Evolutionary conservation across 2,113 vertebrate genomes (phyloP).

Genomic region (Bujurquina vittata): DNA sequence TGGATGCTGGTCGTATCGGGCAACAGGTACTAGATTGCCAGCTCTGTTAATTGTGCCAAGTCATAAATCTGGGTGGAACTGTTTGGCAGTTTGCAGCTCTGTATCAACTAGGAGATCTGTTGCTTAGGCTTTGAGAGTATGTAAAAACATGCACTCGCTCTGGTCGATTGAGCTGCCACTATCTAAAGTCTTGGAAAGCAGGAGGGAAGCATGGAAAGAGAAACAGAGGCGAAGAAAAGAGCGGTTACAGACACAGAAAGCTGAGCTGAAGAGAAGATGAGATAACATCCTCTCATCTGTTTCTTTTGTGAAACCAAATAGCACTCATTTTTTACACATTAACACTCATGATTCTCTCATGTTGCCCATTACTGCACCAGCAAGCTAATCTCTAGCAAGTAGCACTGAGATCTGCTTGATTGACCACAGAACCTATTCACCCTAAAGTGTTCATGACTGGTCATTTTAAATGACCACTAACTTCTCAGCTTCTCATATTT

Average conservation of each 20-base stretch:
- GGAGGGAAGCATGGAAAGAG: not conserved
- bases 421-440: constrained; percentile 36
- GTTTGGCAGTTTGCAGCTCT: constrained; percentile 42
- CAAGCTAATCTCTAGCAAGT: constrained; percentile 43
- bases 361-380: constrained; percentile 23
- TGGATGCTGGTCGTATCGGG: constrained; percentile 20
- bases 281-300: not conserved
- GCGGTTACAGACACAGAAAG: not conserved
- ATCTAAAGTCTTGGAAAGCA: constrained; percentile 3
- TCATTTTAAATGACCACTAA: constrained; percentile 58
- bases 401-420: constrained; percentile 44
- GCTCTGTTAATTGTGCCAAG: constrained; percentile 43
- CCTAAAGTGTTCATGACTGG: constrained; percentile 61
- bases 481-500: constrained; percentile 4
- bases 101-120: constrained; percentile 39
- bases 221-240: not conserved
- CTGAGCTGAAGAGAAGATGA: constrained; percentile 10
- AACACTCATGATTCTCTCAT: constrained; percentile 32
- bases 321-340: constrained; percentile 14
- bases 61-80: constrained; percentile 57
- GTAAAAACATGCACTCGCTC: constrained; percentile 58
- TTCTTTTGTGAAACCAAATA: not conserved
- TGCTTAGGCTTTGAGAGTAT: constrained; percentile 54
- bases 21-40: constrained; percentile 41
- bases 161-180: constrained; percentile 23